Base-by-base conservation (phyloP, 2,113 vertebrate species). In the Galeopterus variegatus region DNA sequence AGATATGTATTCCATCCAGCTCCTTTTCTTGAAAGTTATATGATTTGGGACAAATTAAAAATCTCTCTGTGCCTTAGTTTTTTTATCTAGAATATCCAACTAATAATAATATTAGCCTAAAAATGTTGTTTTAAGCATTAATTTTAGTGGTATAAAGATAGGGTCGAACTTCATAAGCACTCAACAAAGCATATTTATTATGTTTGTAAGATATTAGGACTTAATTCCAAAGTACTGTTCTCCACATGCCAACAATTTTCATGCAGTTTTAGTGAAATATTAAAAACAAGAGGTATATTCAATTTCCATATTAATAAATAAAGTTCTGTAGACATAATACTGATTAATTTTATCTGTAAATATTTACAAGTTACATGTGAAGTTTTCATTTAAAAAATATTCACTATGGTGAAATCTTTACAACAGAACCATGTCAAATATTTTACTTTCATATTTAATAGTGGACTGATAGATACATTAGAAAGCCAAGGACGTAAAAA, bases 341-440 rank as follows among this genome's bases (percentile, higher is more conserved):
- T 93, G 33, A 82, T 75, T n/a, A 52, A 83, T 88, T 83, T 88
- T 18, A 82, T 84, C 52, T 54, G 31, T 45, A n/a, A 92, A 88
- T 4, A 18, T 75, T 60, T 8, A 36, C 18, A 45, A 54, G 41
- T 94, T 70, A 64, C 60, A 5, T 64, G 24, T 77, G n/a, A 90
- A 64, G 8, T 45, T 95, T 36, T 5, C 4, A 62, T 54, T 92
- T 65, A n/a, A n/a, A 77, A 95, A 79, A 8, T 70, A 90, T 50
- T 36, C 50, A 79, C 19, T 24, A 60, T 19, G 14, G 10, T 64
- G 83, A 50, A 83, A 41, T 77, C 7, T 83, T 48, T 60, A 77
- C 31, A 77, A 24, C 31, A 88, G 33, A 4, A 64, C 6, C 6
- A 21, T 65, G 3, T 67, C 21, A 84, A 60, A 15, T 81, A 12